These are phyloP conservation scores for Heliconius congener DNA, from an alignment of 1,140 invertebrate species.

Conservation along the genomic window DNA sequence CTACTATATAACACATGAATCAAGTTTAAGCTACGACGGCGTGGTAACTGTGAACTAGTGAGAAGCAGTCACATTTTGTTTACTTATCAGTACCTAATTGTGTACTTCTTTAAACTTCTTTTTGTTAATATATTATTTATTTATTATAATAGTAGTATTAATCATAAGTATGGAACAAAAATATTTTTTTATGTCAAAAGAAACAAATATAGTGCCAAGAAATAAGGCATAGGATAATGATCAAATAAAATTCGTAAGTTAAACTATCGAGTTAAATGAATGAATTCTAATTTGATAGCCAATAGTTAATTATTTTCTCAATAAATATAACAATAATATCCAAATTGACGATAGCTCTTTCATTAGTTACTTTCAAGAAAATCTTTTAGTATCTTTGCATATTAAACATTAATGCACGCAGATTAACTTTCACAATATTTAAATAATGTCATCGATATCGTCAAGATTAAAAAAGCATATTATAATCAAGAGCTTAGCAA, in stretches of 20 bases:
- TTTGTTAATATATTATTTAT: no score
- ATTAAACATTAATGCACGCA: neutral
- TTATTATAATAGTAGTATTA: no score
- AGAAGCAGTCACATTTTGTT: neutral
- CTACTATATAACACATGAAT: slow-evolving; percentile 23
- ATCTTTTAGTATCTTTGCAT: neutral
- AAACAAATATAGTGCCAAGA: no score
- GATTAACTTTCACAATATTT: neutral
- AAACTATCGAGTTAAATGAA: neutral
- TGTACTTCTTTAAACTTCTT: no score
- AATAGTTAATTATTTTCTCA: no score
- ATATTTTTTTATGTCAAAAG: no score
- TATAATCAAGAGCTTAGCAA: slow-evolving; percentile 20
- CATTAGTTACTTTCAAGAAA: neutral
- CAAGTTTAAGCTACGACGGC: neutral
- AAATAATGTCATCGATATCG: slow-evolving; percentile 12
- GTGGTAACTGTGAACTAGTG: neutral
- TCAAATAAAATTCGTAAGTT: neutral
- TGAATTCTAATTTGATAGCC: no score
- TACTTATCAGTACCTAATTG: no score
- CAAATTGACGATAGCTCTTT: no score
- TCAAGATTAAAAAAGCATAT: slow-evolving; percentile 24
- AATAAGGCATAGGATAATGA: neutral
- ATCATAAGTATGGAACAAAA: no score
- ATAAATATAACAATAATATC: no score